These are phyloP conservation scores for Nerophis lumbriciformis DNA, from an alignment of 2,113 vertebrate species.

Conservation along the genomic window DNA sequence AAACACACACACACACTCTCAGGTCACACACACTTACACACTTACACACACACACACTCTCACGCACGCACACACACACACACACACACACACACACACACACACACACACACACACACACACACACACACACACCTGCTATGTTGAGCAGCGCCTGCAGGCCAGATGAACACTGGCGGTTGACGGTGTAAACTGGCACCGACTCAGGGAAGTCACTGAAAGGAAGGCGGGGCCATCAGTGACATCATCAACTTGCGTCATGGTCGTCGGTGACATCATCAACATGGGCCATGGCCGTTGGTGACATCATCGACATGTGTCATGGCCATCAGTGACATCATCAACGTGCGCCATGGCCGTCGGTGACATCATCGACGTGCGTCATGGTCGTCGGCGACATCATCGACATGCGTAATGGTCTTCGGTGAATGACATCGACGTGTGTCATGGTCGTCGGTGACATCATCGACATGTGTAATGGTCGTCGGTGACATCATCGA, in stretches of 20 bases:
- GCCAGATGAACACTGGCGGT: conserved; percentile 90
- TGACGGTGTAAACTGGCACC: conserved; percentile 79
- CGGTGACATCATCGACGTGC: no score
- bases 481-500: no score
- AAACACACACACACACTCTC: conserved; percentile 61
- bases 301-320: no score
- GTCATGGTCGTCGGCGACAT: no score
- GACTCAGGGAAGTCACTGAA: conserved; percentile 85
- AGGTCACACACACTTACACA: conserved; percentile 23
- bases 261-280: neutral
- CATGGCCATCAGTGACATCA: no score
- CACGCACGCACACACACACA: conserved; percentile 25
- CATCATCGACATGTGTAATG: no score
- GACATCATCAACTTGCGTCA: neutral
- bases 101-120: no score
- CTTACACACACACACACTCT: neutral
- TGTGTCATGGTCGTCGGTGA: no score
- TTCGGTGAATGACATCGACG: no score
- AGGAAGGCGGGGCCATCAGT: conserved; percentile 16
- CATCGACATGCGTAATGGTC: no score
- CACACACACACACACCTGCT: conserved; percentile 71
- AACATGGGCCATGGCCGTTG: neutral
- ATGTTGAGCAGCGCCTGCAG: conserved; percentile 88
- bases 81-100: neutral
- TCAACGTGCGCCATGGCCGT: no score